A percentile compares a stretch with the other conserved stretches of the same genome.
phyloP scores from a whole-genome alignment of 2,113 vertebrate species.

The Oncorhynchus tshawytscha region DNA sequence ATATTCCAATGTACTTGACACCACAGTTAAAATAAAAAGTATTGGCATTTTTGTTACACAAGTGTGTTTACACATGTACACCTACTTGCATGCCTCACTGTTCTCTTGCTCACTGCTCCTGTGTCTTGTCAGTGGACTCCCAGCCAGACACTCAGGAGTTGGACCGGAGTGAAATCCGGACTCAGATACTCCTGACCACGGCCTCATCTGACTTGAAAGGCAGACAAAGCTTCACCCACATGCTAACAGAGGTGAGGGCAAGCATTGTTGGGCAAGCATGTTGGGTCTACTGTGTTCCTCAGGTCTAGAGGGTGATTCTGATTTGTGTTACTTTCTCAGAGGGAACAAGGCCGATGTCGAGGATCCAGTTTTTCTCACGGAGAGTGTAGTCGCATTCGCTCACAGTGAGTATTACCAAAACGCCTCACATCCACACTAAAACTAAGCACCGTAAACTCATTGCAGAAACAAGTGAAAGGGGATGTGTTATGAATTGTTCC shows the following conservation, averaged over 20 bases:
- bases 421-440: not conserved
- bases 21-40: too few species aligned
- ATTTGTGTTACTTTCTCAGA: constrained; percentile 63
- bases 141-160: constrained; percentile 83
- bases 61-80: too few species aligned
- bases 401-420: constrained; percentile 79
- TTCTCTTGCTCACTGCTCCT: not conserved
- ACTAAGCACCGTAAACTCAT: not conserved
- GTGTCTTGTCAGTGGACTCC: constrained; percentile 74
- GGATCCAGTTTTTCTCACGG: constrained; percentile 89
- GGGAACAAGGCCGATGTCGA: constrained; percentile 83
- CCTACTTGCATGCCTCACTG: too few species aligned
- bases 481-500: too few species aligned
- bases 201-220: constrained; percentile 68
- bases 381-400: constrained; percentile 83
- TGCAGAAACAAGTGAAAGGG: not conserved
- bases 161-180: constrained; percentile 85
- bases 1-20: too few species aligned
- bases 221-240: constrained; percentile 76
- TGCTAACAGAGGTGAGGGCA: constrained; percentile 73
- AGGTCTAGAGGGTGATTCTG: not conserved
- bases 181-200: constrained; percentile 85
- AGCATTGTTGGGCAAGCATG: not conserved
- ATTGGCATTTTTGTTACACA: too few species aligned
- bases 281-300: not conserved